A percentile compares a stretch with the other conserved stretches of the same genome.
These are phyloP conservation scores for Acromyrmex echinatior DNA, from an alignment of 1,140 invertebrate species.

Conservation along the genomic window DNA sequence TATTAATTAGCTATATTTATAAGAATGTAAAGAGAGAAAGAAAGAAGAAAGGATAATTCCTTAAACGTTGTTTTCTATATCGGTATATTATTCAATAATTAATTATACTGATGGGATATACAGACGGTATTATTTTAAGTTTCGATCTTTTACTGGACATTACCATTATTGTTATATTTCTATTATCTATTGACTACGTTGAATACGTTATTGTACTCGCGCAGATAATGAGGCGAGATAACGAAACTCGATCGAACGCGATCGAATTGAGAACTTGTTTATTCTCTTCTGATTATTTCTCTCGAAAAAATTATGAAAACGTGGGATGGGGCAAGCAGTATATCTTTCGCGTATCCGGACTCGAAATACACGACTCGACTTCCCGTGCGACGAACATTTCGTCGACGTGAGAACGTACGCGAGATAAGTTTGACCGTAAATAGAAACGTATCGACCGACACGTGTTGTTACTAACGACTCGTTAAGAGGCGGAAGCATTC, in stretches of 20 bases:
- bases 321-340: not conserved
- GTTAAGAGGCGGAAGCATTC: constrained; percentile 49
- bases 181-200: constrained; percentile 18
- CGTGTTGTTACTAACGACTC: constrained; percentile 55
- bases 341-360: constrained; percentile 8
- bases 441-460: constrained; percentile 31
- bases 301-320: constrained; percentile 4
- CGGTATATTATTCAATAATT: constrained; percentile 59
- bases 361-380: not conserved
- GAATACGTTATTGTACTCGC: constrained; percentile 11
- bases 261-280: constrained; percentile 9
- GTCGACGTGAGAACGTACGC: not conserved
- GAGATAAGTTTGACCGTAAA: constrained; percentile 6
- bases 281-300: constrained; percentile 26
- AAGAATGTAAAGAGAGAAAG: constrained; percentile 57
- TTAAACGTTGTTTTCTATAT: constrained; percentile 67
- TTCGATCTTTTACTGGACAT: constrained; percentile 40
- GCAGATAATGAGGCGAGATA: not conserved
- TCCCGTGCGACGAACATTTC: not conserved
- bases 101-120: constrained; percentile 44
- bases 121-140: constrained; percentile 39
- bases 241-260: not conserved
- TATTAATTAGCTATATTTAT: constrained; percentile 78
- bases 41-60: constrained; percentile 55
- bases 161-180: constrained; percentile 16